Conservation (phyloP, 2,113 vertebrate genomes). For the Dipodomys merriami region DNA sequence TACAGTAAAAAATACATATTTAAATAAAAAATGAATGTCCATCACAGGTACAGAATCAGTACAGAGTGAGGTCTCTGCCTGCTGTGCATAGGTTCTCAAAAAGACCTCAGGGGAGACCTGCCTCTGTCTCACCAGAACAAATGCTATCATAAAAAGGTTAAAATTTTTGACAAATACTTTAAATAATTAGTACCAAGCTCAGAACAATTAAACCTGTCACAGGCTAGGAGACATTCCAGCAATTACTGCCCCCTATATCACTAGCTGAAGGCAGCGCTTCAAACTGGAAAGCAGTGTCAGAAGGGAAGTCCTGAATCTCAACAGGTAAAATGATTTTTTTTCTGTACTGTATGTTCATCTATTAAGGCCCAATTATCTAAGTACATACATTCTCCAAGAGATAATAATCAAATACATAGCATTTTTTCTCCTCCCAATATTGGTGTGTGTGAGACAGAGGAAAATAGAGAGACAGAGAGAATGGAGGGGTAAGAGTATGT, state of each 20-base stretch:
- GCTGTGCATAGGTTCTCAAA: not conserved
- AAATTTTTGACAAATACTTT: not conserved
- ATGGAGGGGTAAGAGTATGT: no score
- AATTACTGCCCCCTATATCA: not conserved
- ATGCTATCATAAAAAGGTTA: not conserved
- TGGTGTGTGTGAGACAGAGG: no score
- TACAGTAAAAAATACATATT: no score
- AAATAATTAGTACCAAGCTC: constrained; percentile 24
- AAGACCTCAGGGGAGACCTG: not conserved
- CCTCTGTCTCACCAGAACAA: not conserved
- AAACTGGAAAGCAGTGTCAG: not conserved
- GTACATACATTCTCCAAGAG: not conserved
- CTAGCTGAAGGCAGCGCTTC: not conserved
- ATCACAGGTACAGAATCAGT: not conserved
- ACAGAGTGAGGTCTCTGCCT: not conserved
- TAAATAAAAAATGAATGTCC: no score
- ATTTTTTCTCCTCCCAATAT: no score
- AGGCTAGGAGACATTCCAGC: not conserved
- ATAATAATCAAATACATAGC: not conserved
- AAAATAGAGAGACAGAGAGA: no score
- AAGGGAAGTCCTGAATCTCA: not conserved
- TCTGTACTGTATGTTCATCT: not conserved
- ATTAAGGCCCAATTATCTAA: not conserved
- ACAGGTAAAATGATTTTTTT: not conserved
- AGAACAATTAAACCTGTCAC: not conserved